Base-by-base conservation (phyloP, 1,140 invertebrate genomes). In the Pseudoatta argentina region DNA sequence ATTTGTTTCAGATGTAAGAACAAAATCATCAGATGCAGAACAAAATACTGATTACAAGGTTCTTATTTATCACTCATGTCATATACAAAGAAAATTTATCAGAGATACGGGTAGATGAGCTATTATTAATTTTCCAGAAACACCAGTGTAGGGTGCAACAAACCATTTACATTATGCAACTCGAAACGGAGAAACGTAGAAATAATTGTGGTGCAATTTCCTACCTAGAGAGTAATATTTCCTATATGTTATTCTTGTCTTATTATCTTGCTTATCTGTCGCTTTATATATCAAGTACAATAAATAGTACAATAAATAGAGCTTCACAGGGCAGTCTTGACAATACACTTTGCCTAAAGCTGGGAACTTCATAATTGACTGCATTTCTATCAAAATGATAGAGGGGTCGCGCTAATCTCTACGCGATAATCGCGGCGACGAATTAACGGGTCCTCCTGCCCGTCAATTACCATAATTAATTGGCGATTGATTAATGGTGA, bases 381-480 rank as follows among this genome's bases (percentile, higher is more conserved):
- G 53, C n/a, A 51, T 24, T 73, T 73, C 71, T 61, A 59, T 83
- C 55, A 21, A 83, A 59, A 51, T 24, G 39, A 73, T 55, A 24
- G 24, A 24, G 24, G 24, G 39, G 12, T 27, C 66, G 16, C 39
- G 69, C 55, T 73, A 73, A 83, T 83, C 57, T 61, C 39, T 24
- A 12, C 39, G 57, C 69, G 79, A 83, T 83, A 73, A 83, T 83
- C 57, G 27, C 55, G 55, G 39, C 79, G 69, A 83, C 79, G 67
- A 75, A 83, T 83, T 83, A 83, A 75, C 69, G 53, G 67, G 7
- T 72, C 69, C 55, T 73, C 18, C 55, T 61, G 55, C 39, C n/a
- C 69, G 69, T 83, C 79, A 83, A 83, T 83, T 83, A 83, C 69
- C 69, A 39, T 83, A 83, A 83, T 83, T 83, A 83, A 83, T 83